Evolutionary conservation across 2,797 vertebrate genomes (phyloP).

Genomic region (Macroramphosus scolopax): DNA sequence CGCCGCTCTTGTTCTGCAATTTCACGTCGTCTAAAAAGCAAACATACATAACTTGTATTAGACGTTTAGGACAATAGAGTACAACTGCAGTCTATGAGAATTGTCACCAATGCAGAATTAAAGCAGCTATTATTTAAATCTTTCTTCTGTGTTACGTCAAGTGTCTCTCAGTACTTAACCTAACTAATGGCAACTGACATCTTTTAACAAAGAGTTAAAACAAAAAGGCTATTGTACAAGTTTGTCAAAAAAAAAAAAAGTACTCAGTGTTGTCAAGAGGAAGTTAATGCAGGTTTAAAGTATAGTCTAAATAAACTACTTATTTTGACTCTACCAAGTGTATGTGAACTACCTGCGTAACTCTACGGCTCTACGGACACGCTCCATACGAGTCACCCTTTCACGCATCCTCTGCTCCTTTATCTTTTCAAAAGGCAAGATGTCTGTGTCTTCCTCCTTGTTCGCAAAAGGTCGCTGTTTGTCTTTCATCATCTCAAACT

Average conservation of each 20-base stretch:
- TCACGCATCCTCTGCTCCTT: constrained; percentile 93
- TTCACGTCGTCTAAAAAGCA: constrained; percentile 83
- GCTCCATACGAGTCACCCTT: constrained; percentile 88
- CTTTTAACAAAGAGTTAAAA: too few relatives aligned
- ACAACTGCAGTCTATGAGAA: too few relatives aligned
- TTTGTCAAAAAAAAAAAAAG: too few relatives aligned
- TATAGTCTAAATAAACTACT: too few relatives aligned
- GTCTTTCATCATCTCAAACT: constrained; percentile 86
- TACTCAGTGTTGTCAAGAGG: too few relatives aligned
- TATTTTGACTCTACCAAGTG: neutral
- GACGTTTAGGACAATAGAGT: neutral
- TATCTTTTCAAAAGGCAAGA: constrained; percentile 97
- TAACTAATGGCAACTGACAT: too few relatives aligned
- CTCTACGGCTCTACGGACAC: constrained; percentile 87
- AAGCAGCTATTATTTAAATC: too few relatives aligned
- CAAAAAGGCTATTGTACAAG: too few relatives aligned
- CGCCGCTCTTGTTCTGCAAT: constrained; percentile 88
- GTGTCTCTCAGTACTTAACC: too few relatives aligned
- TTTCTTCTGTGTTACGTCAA: too few relatives aligned
- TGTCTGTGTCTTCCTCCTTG: constrained; percentile 84
- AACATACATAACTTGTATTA: neutral
- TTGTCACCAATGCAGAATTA: too few relatives aligned
- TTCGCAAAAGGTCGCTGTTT: constrained; percentile 82
- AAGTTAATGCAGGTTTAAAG: too few relatives aligned
- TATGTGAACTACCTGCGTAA: constrained; percentile 83